Evolutionary conservation across 2,113 vertebrate genomes (phyloP).

Genomic region (Ptychochromis oligacanthus): DNA sequence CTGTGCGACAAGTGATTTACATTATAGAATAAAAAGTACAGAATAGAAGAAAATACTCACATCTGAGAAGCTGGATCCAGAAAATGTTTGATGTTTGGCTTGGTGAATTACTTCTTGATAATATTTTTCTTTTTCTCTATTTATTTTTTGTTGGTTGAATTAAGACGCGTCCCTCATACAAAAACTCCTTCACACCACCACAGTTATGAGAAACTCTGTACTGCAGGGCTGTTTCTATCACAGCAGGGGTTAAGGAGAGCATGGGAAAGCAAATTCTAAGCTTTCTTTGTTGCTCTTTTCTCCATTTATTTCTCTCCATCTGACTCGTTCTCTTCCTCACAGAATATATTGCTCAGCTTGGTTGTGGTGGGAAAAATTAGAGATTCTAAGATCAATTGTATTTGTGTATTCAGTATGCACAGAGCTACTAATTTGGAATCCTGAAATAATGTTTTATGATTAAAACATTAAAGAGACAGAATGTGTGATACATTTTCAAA

Average conservation of each 20-base stretch:
- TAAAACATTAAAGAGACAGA: neutral
- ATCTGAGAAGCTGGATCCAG: neutral
- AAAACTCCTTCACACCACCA: neutral
- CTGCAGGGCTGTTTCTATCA: conserved; percentile 35
- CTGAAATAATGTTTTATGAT: neutral
- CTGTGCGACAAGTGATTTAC: too few species aligned
- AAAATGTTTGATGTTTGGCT: neutral
- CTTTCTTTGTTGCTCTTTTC: conserved; percentile 28
- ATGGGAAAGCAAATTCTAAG: conserved; percentile 16
- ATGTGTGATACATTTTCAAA: neutral
- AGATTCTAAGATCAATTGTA: neutral
- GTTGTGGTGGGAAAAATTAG: neutral
- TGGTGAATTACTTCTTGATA: neutral
- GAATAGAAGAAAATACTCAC: neutral
- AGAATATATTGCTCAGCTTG: neutral
- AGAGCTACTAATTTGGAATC: conserved; percentile 3
- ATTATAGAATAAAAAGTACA: neutral
- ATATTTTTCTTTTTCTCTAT: neutral
- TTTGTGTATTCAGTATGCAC: neutral
- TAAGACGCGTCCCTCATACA: neutral
- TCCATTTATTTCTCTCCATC: conserved; percentile 8
- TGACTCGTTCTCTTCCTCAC: neutral
- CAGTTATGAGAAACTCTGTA: conserved; percentile 13
- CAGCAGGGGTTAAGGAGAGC: conserved; percentile 35
- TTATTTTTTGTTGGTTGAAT: neutral